Evolutionary conservation across 2,888 invertebrate genomes (phyloP).

Genomic region (Drosophila trichaetosa): DNA sequence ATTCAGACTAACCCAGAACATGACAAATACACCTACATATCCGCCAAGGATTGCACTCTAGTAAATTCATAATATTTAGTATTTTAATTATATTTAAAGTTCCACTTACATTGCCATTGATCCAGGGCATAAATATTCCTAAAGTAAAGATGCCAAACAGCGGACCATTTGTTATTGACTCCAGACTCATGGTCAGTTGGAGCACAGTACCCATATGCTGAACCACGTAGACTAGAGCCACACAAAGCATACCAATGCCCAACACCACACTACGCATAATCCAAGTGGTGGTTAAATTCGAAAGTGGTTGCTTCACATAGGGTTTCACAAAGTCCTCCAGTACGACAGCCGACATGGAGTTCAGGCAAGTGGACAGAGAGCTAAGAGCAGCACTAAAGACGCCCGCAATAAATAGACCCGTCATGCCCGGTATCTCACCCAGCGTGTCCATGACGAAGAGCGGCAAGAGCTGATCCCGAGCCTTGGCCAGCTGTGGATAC

Average conservation of each 20-base stretch:
- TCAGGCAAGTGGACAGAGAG: conserved; percentile 91
- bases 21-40: conserved; percentile 86
- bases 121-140: conserved; percentile 90
- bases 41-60: conserved; percentile 88
- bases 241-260: conserved; percentile 88
- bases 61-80: neutral
- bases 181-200: conserved; percentile 89
- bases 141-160: conserved; percentile 88
- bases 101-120: conserved; percentile 87
- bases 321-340: conserved; percentile 90
- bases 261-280: conserved; percentile 90
- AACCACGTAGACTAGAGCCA: conserved; percentile 89
- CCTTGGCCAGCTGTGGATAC: conserved; percentile 87
- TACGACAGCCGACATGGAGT: conserved; percentile 91
- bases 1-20: conserved; percentile 88
- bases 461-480: conserved; percentile 92
- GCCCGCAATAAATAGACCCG: conserved; percentile 95
- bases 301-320: conserved; percentile 86
- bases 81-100: neutral
- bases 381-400: conserved; percentile 95
- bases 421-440: conserved; percentile 91
- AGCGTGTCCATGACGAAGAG: conserved; percentile 94
- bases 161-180: conserved; percentile 90
- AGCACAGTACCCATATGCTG: conserved; percentile 91
- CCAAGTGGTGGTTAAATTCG: conserved; percentile 86